Evolutionary conservation across 35 echinoderm and acorn worm species (phyloP).

Genomic region (Ophioderma brevispina): DNA sequence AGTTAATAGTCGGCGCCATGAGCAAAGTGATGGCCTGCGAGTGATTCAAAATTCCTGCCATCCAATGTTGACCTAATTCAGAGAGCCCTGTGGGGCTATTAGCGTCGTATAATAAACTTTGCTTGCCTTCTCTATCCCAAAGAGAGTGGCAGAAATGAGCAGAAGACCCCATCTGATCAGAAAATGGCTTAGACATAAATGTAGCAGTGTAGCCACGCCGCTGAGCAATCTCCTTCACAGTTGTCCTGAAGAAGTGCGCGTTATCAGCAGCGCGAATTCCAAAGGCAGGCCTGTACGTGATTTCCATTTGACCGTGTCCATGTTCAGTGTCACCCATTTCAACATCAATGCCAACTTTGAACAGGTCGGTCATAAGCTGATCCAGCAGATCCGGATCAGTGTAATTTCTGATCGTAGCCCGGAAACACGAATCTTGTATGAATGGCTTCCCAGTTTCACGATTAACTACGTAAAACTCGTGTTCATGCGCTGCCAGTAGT

Average conservation of each 20-base stretch:
- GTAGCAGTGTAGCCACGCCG: slow-evolving; percentile 54
- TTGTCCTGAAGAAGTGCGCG: slow-evolving; percentile 58
- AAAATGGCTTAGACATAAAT: slow-evolving; percentile 74
- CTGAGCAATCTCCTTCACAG: slow-evolving; percentile 78
- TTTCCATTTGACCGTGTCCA: slow-evolving; percentile 58
- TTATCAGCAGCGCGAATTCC: slow-evolving; percentile 66
- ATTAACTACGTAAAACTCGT: slow-evolving; percentile 68
- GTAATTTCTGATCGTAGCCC: slow-evolving; percentile 64
- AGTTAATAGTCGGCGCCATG: slow-evolving; percentile 67
- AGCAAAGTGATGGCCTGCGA: slow-evolving; percentile 48
- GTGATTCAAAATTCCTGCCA: slow-evolving; percentile 74
- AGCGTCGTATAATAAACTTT: slow-evolving; percentile 20
- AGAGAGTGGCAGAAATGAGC: too few species aligned
- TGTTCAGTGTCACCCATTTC: slow-evolving; percentile 48
- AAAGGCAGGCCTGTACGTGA: slow-evolving; percentile 64
- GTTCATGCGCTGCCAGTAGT: slow-evolving; percentile 45
- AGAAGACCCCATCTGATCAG: slow-evolving; percentile 29
- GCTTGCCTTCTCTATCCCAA: slow-evolving; percentile 36
- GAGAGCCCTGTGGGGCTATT: slow-evolving; percentile 36
- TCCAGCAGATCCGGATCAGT: slow-evolving; percentile 45
- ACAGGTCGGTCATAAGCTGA: slow-evolving; percentile 19
- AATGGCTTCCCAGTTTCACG: slow-evolving; percentile 56
- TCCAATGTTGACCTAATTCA: slow-evolving; percentile 64
- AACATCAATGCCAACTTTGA: slow-evolving; percentile 47
- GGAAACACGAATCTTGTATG: slow-evolving; percentile 10